Evolutionary conservation across 2,888 invertebrate species (phyloP).

Genomic region (Lasioglossum marginatum): DNA sequence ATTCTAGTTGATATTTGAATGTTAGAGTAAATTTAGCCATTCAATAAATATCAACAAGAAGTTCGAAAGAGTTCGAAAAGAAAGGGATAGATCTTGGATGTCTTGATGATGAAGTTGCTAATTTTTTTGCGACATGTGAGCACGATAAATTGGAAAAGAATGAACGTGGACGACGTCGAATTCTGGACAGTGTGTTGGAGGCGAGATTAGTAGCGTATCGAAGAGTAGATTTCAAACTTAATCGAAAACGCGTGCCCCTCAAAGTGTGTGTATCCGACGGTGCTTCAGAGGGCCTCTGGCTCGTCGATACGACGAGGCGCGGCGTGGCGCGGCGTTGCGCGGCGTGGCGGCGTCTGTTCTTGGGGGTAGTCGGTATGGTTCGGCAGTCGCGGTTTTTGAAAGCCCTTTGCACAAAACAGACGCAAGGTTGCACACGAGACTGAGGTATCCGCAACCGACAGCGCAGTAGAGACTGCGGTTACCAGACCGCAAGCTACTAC

Average conservation of each 20-base stretch:
- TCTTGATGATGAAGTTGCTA: not conserved
- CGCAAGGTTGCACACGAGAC: constrained; percentile 72
- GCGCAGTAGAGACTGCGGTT: constrained; percentile 82
- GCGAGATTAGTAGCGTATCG: constrained; percentile 21
- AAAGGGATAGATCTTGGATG: not conserved
- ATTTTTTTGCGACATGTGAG: not conserved
- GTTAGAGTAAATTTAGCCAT: too few species aligned
- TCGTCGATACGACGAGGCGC: constrained; percentile 51
- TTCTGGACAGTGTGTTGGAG: not conserved
- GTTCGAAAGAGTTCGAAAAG: too few species aligned
- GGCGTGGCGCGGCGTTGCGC: constrained; percentile 39
- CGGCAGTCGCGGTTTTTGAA: constrained; percentile 80
- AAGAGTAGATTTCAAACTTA: constrained; percentile 61
- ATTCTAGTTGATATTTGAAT: too few species aligned
- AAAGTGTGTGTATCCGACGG: constrained; percentile 67
- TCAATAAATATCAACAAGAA: too few species aligned
- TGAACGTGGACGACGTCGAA: not conserved
- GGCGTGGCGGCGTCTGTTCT: constrained; percentile 60
- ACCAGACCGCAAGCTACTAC: constrained; percentile 82
- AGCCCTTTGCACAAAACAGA: constrained; percentile 78
- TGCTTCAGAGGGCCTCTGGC: constrained; percentile 57
- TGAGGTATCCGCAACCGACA: constrained; percentile 78
- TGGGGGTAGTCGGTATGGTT: constrained; percentile 68
- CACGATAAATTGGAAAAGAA: too few species aligned
- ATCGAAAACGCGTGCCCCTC: constrained; percentile 62